A percentile compares a stretch with the other conserved stretches of the same genome.
phyloP scores from a whole-genome alignment of 2,888 invertebrate genomes.

The Hemicrepidius hirtus region DNA sequence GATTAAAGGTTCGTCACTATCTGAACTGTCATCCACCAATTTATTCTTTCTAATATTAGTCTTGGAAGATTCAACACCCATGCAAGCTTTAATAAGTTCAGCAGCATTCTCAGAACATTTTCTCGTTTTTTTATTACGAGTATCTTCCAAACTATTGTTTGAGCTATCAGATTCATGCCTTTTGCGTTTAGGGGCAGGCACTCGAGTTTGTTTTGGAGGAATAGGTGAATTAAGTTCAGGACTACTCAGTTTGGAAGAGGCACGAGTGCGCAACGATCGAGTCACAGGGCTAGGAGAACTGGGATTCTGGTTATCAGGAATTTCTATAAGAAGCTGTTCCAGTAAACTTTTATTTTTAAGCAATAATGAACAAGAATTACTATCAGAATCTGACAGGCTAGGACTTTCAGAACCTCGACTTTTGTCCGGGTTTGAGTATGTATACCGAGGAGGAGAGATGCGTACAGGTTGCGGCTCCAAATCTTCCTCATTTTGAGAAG shows the following conservation, averaged over 20 bases:
- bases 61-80: conserved; percentile 62
- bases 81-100: conserved; percentile 73
- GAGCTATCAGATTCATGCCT: conserved; percentile 88
- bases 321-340: conserved; percentile 89
- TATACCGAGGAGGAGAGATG: conserved; percentile 84
- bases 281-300: conserved; percentile 70
- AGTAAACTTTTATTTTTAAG: conserved; percentile 77
- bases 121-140: conserved; percentile 69
- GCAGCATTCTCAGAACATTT: conserved; percentile 79
- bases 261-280: conserved; percentile 75
- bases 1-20: conserved; percentile 87
- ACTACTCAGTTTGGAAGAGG: conserved; percentile 81
- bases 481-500: conserved; percentile 63
- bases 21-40: conserved; percentile 80
- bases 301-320: conserved; percentile 75
- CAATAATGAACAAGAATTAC: conserved; percentile 66
- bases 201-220: conserved; percentile 52
- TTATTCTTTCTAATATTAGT: conserved; percentile 63
- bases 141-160: conserved; percentile 73
- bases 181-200: conserved; percentile 77
- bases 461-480: conserved; percentile 81
- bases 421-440: conserved; percentile 85
- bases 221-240: conserved; percentile 73
- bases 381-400: conserved; percentile 64
- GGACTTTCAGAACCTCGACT: conserved; percentile 69